phyloP scores from a whole-genome alignment of 2,113 vertebrate genomes.

The Pteruthius melanotis region DNA sequence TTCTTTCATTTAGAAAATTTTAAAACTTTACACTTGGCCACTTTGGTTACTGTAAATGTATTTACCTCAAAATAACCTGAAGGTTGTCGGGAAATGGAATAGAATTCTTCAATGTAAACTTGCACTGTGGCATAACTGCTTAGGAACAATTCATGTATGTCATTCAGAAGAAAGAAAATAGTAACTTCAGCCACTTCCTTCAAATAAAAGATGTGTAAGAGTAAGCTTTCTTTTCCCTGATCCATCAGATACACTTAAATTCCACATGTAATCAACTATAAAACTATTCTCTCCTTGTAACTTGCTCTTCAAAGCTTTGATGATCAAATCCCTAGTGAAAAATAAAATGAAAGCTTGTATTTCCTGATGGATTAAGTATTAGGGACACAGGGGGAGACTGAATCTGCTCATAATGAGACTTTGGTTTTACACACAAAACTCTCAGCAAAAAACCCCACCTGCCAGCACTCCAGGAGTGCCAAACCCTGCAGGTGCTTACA shows the following conservation, averaged over 20 bases:
- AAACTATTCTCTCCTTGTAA: background rate
- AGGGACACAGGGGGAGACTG: background rate
- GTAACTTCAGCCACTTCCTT: background rate
- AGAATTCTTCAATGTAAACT: background rate
- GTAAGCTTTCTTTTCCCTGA: background rate
- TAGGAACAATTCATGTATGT: background rate
- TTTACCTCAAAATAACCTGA: background rate
- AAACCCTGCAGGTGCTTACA: background rate
- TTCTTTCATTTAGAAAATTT: background rate
- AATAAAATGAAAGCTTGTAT: background rate
- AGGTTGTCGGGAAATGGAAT: background rate
- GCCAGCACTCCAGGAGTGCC: background rate
- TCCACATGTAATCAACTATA: background rate
- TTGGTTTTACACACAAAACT: background rate
- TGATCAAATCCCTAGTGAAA: background rate
- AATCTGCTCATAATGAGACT: background rate
- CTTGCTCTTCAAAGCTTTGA: background rate
- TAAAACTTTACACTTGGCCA: background rate
- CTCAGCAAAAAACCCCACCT: background rate
- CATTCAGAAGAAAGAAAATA: background rate
- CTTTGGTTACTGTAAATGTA: background rate
- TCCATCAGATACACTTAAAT: background rate
- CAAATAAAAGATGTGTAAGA: background rate
- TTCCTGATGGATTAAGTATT: background rate
- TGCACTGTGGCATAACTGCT: background rate